Base-by-base conservation (phyloP, 2,113 vertebrate species). In the Ailuropoda melanoleuca region DNA sequence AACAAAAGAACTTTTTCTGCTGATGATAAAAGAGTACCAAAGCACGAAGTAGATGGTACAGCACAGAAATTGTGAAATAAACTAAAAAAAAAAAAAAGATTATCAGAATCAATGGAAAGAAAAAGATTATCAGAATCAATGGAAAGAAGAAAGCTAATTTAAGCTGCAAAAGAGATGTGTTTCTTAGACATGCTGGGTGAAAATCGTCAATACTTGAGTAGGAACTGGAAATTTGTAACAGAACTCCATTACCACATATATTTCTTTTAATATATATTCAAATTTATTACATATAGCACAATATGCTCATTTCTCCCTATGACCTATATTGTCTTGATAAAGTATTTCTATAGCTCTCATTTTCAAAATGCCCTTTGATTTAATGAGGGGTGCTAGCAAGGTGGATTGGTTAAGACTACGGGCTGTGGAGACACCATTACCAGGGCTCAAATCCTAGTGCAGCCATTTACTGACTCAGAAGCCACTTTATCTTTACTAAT, bases 401-500 rank as follows among this genome's bases (percentile, higher is more conserved):
- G 24, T n/a, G 11, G 21, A 60, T 17, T 39, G 26, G 8, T 31
- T 31, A 81, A 94, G 60, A 64, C 13, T 10, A 18, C 39, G 8
- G 19, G 14, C 21, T 93, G 1, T 39, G 24, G 31, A 78, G 48
- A 70, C 24, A 39, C 12, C 12, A 58, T 66, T 19, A 62, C 8
- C 10, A 1, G 8, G 39, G 34, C 34, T 62, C n/a, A 53, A 95
- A 93, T 96, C 37, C 21, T 17, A 75, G 6, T 17, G 34, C 4
- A 74, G 21, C 4, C 74, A 11, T 88, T 82, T 26, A 56, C 4
- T 24, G 39, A 55, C 46, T 31, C 62, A 37, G 46, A 92, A 83
- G 34, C 48, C 75, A 97, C 15, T 90, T 77, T 86, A 48, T 91
- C 48, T 88, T 68, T 85, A 56, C 39, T 89, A 89, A 68, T 60